Percentiles rank a stretch among this genome's conserved stretches.
phyloP scores from a whole-genome alignment of 2,888 invertebrate genomes.

The Stramonita haemastoma region DNA sequence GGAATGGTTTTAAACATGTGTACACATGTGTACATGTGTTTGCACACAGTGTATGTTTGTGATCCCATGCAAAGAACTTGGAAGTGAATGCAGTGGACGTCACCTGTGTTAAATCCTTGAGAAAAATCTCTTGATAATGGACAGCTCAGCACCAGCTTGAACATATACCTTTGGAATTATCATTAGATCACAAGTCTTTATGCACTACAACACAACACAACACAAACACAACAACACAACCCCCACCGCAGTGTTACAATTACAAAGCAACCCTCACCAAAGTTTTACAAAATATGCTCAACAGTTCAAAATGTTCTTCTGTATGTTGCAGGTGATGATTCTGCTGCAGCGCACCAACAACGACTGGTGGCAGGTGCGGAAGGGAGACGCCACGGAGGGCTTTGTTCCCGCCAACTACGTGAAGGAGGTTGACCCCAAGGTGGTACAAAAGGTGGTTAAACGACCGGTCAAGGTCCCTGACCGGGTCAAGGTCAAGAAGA shows the following conservation, averaged over 20 bases:
- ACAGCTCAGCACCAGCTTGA: too few species aligned
- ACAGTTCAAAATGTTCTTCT: background rate
- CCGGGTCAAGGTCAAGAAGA: slow-evolving; percentile 92
- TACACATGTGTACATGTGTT: too few species aligned
- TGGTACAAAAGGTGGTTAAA: slow-evolving; percentile 80
- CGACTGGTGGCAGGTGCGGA: slow-evolving; percentile 99
- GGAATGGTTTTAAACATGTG: too few species aligned
- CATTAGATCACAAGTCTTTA: background rate
- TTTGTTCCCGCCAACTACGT: slow-evolving; percentile 99
- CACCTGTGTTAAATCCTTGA: too few species aligned
- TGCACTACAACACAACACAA: background rate
- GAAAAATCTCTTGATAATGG: too few species aligned
- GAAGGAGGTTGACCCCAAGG: slow-evolving; percentile 91
- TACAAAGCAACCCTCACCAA: too few species aligned
- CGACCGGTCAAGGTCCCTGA: slow-evolving; percentile 90
- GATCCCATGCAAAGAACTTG: too few species aligned
- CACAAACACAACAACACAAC: too few species aligned
- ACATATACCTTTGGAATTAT: too few species aligned
- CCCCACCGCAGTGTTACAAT: background rate
- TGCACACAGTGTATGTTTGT: too few species aligned
- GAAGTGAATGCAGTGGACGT: too few species aligned
- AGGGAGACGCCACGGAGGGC: slow-evolving; percentile 93
- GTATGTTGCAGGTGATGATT: slow-evolving; percentile 84
- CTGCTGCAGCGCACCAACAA: slow-evolving; percentile 95
- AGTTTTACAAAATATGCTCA: too few species aligned